Base-by-base conservation (phyloP, 2,113 vertebrate genomes). In the Porphyrio hochstetteri region DNA sequence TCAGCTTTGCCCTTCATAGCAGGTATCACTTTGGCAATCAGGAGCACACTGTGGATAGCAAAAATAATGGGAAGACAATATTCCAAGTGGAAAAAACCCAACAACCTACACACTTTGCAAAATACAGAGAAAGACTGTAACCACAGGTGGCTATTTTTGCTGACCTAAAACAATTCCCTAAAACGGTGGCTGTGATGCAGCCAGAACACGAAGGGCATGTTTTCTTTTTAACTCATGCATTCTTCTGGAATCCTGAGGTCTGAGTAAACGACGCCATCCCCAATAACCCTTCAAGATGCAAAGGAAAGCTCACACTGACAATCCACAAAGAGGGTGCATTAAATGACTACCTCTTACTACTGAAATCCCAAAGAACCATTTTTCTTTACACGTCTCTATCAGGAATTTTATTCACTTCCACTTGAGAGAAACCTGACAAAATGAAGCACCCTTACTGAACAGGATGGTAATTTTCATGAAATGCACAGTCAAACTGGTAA, bases 401-500 rank as follows among this genome's bases (percentile, higher is more conserved):
- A 77, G 67, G 91, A 95, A 96, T 97, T 95, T 96, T 93, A 96
- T 96, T 97, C 76, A 20, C 71, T 95, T 97, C 93, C 75, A 92
- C 90, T 95, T 91, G 72, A 96, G 79, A 97, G 93, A 95, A 96
- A 96, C 38, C 70, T 93, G 91, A 97, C 88, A 94, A 97, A 97
- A 97, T 81, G 88, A 97, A 95, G 56, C 25, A 82, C 74, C 84
- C 76, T 88, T 89, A 91, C 65, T 42, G 86, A 94, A 86, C 67
- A 94, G 69, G 71, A 96, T 82, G 86, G 92, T 77, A 96, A 96
- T 98, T 97, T 97, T 97, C 92, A 86, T 96, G 96, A 97, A 96
- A 94, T 5, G 84, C 63, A 95, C 74, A 92, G 92, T 86, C 94
- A 96, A 97, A 97, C 94, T 97, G 93, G 94, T 94, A 97, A 98